Base-by-base conservation (phyloP, 2,113 vertebrate genomes). In the Lichenostomus cassidix region DNA sequence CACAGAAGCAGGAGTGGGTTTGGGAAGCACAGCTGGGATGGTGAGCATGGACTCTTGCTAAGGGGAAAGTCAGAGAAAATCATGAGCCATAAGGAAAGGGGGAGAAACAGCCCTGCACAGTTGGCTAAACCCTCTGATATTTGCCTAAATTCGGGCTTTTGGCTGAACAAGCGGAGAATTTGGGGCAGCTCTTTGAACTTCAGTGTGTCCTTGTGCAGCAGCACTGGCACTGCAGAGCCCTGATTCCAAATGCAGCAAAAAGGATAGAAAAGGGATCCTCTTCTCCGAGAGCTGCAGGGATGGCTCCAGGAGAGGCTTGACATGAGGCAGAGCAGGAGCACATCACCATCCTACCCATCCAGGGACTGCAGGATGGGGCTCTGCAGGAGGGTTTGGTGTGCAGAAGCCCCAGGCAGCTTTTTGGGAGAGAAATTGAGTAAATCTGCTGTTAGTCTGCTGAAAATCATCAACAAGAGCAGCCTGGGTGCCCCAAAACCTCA, bases 1-100 rank as follows among this genome's bases (percentile, higher is more conserved):
- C 63, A 41, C 2, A 17, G 80, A 33, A 56, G 15, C 5, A 6
- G 5, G 35, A 29, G 37, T 9, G 59, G 64, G 29, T 42, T 39
- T 5, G 9, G 75, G 87, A 73, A 28, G 71, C 10, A 2, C 15
- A 27, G 63, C n/a, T 1, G 3, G 47, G 46, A 46, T 0, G 0
- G 25, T 2, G 5, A 67, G 24, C 46, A 56, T 29, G 19, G 44
- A 28, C 29, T 44, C 41, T 37, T 4, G 0, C 18, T 9, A 2
- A 52, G 27, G 28, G 31, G 12, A 39, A 63, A 71, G 15, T 4
- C 11, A 11, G 59, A 35, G 68, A 59, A 95, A 71, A 91, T 52
- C 29, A 6, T 11, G 20, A 5, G 2, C n/a, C 2, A 0, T 13
- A 15, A 60, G 44, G 24, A 69, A 77, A 44, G 7, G 21, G 28